Conservation (phyloP, 2,888 invertebrate species). For the Ochropleura leucogaster region DNA sequence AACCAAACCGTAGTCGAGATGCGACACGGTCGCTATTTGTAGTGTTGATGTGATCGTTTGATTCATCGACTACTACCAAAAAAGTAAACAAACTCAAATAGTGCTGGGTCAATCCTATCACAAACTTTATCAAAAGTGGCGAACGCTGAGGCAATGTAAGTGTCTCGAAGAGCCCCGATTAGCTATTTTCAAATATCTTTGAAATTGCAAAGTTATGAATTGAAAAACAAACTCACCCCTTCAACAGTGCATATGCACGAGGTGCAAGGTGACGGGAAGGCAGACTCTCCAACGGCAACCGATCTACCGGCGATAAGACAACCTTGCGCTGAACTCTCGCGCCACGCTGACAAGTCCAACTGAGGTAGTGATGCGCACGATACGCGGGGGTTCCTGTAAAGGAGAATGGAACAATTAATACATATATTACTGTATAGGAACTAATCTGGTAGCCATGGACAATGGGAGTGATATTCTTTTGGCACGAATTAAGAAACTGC, state of each 20-base stretch:
- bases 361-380: constrained; percentile 95
- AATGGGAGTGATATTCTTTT: neutral
- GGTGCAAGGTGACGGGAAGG: constrained; percentile 97
- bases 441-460: neutral
- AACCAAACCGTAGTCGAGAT: neutral
- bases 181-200: neutral
- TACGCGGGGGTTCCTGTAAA: constrained; percentile 94
- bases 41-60: neutral
- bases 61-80: neutral
- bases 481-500: neutral
- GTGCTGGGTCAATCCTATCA: neutral
- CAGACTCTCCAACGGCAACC: constrained; percentile 95
- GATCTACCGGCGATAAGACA: constrained; percentile 95
- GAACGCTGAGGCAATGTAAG: neutral
- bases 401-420: neutral
- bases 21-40: neutral
- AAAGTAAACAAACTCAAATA: neutral
- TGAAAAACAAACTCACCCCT: constrained; percentile 92
- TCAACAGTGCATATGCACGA: constrained; percentile 96
- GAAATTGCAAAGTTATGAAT: neutral
- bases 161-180: neutral
- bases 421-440: neutral
- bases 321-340: constrained; percentile 94
- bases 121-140: neutral
- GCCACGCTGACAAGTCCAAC: constrained; percentile 96